These are phyloP conservation scores for Psophia crepitans DNA, from an alignment of 2,113 vertebrate species.

Conservation along the genomic window DNA sequence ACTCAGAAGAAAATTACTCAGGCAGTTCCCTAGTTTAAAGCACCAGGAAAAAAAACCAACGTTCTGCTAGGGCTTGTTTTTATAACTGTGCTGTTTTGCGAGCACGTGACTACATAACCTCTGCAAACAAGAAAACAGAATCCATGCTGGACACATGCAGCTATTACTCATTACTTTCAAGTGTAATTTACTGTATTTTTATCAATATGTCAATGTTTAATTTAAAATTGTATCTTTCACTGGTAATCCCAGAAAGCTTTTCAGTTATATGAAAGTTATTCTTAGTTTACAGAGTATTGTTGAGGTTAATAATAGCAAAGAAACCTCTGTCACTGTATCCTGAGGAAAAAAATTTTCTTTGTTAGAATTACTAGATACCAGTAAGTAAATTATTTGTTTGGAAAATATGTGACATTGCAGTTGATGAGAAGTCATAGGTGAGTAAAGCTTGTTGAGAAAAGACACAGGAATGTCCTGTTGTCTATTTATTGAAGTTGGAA, in stretches of 20 bases:
- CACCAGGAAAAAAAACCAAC: neutral
- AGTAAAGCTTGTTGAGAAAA: neutral
- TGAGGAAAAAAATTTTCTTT: neutral
- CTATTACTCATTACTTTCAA: neutral
- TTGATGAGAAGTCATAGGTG: neutral
- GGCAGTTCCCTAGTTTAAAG: neutral
- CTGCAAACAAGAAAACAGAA: neutral
- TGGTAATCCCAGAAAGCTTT: neutral
- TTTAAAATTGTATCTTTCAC: neutral
- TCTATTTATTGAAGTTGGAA: neutral
- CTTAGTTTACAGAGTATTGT: neutral
- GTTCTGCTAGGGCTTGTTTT: neutral
- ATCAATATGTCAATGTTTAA: neutral
- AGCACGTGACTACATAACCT: neutral
- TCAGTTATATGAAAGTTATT: neutral
- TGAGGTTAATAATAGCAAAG: neutral
- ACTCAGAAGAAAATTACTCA: neutral
- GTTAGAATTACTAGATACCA: neutral
- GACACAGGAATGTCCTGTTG: neutral
- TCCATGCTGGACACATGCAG: accelerated
- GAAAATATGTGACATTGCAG: neutral
- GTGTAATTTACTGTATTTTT: neutral
- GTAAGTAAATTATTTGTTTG: neutral
- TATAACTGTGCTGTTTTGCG: neutral
- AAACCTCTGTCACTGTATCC: neutral